Percentiles rank a stretch among this genome's conserved stretches.
Evolutionary conservation across 2,888 invertebrate species (phyloP).

Genomic region (Oligia strigilis): DNA sequence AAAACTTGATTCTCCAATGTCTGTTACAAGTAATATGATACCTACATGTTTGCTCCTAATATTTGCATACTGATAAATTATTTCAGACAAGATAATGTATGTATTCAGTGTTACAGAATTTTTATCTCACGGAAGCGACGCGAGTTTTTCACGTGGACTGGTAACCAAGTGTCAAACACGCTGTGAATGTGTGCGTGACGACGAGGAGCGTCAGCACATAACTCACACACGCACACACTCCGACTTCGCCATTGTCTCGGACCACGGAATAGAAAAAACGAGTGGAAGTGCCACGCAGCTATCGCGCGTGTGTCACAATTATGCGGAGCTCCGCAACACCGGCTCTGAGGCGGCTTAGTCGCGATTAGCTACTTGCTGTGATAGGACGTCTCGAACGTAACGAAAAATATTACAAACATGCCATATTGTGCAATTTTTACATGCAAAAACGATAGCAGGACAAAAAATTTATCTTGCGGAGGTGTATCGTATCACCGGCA

Average conservation of each 20-base stretch:
- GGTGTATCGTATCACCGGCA: too few relatives aligned
- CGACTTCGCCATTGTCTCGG: not conserved
- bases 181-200: not conserved
- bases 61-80: slow-evolving; percentile 20
- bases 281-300: too few relatives aligned
- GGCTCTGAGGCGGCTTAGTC: too few relatives aligned
- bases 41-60: slow-evolving; percentile 1
- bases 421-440: too few relatives aligned
- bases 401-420: too few relatives aligned
- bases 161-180: not conserved
- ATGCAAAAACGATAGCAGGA: too few relatives aligned
- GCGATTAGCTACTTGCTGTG: too few relatives aligned
- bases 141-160: not conserved
- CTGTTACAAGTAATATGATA: slow-evolving; percentile 8
- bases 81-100: slow-evolving; percentile 14
- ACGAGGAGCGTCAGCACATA: not conserved
- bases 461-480: too few relatives aligned
- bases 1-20: not conserved
- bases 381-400: too few relatives aligned
- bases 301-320: too few relatives aligned
- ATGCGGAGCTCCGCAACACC: too few relatives aligned
- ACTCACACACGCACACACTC: not conserved
- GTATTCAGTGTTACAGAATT: not conserved
- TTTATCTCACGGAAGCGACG: not conserved
- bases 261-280: too few relatives aligned